phyloP scores from a whole-genome alignment of 2,797 vertebrate species.

The Merluccius polli region DNA sequence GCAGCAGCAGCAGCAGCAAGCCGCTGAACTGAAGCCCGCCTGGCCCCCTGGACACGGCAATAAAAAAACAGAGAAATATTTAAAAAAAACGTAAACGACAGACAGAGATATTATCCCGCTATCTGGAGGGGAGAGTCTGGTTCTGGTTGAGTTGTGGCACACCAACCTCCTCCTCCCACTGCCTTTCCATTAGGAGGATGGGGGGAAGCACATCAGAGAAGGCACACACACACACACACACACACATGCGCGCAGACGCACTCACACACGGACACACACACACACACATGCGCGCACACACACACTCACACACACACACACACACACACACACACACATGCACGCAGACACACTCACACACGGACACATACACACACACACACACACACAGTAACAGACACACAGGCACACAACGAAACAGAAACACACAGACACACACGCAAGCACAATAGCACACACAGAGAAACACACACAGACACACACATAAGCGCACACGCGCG shows the following conservation, averaged over 20 bases:
- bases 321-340: background rate
- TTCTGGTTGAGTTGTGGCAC: background rate
- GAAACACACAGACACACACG: background rate
- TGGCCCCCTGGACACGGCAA: background rate
- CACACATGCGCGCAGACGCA: background rate
- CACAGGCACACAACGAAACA: background rate
- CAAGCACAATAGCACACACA: background rate
- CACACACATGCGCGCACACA: background rate
- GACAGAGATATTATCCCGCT: background rate
- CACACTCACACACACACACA: background rate
- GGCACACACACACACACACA: background rate
- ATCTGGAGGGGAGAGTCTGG: background rate
- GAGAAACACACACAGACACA: background rate
- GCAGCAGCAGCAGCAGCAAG: too few species aligned
- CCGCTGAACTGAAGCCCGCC: too few species aligned
- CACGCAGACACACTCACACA: too few species aligned
- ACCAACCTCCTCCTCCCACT: background rate
- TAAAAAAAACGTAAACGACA: background rate
- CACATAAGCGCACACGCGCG: background rate
- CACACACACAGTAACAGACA: background rate
- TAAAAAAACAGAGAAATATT: background rate
- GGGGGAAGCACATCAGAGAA: slow-evolving; percentile 10
- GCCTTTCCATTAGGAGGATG: background rate
- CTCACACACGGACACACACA: background rate
- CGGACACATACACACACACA: too few species aligned